Base-by-base conservation (phyloP, 2,113 vertebrate species). In the Chionomys nivalis region DNA sequence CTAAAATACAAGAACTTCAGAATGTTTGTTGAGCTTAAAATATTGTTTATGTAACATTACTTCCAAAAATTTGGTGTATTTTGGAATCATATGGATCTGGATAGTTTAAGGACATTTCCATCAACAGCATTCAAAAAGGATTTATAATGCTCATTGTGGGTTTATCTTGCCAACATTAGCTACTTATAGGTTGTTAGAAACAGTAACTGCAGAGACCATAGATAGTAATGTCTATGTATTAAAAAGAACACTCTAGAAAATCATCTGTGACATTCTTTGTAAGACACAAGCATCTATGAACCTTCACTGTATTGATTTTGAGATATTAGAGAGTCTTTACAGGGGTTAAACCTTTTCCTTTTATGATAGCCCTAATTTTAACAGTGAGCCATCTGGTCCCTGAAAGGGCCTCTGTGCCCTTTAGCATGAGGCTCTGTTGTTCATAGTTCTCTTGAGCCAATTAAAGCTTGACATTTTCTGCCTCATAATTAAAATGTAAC, bases 401-500 rank as follows among this genome's bases (percentile, higher is more conserved):
- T 76, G 68, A 23, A 91, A 96, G 96, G 47, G 61, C 65, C 94
- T 96, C 78, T 96, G 91, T 95, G 96, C 94, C 93, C 31, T 95
- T 96, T 85, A 96, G 76, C 93, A 94, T 89, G 82, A 77, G 88
- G 90, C 95, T 98, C 98, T 98, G 87, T 96, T 98, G 95, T 97
- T 97, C 96, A 96, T 78, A 85, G 19, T 94, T 94, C 89, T 98
- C 94, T 95, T 89, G 93, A 98, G 97, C 96, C 98, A 98, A 98
- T 99, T 99, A 98, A 98, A 98, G 97, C 79, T 93, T 98, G 97
- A 98, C 98, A 98, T 98, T 98, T 98, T 98, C 96, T 89, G 97
- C 95, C 76, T 49, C 76, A 39, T 98, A 98, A 98, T 98, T 98
- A 99, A 97, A 98, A 99, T 99, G 98, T 95, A 98, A 98, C 99